Conservation (phyloP, 1,140 invertebrate species). For the Macrobrachium rosenbergii region DNA sequence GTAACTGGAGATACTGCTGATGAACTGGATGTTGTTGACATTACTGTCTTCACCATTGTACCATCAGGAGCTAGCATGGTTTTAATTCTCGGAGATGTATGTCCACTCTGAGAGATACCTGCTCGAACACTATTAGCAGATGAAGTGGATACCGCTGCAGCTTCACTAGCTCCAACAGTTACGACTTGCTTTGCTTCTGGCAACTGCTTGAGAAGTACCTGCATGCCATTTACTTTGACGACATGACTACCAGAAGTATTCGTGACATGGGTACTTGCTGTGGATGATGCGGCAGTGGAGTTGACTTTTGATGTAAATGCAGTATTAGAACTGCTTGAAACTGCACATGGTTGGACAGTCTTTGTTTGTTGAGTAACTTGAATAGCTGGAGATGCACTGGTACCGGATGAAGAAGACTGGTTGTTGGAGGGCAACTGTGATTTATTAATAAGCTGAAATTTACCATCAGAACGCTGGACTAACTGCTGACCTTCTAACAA, state of each 20-base stretch:
- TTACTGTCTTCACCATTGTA: conserved; percentile 56
- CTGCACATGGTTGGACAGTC: conserved; percentile 32
- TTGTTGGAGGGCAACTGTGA: conserved; percentile 53
- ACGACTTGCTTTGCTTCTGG: conserved; percentile 52
- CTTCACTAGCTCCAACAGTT: conserved; percentile 54
- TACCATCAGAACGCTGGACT: conserved; percentile 92
- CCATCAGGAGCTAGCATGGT: conserved; percentile 55
- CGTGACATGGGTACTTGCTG: conserved; percentile 1
- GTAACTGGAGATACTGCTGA: conserved; percentile 57
- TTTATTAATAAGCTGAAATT: conserved; percentile 86
- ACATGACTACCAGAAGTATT: conserved; percentile 60
- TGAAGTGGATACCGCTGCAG: conserved; percentile 11
- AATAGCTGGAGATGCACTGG: conserved; percentile 23
- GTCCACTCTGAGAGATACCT: conserved; percentile 5
- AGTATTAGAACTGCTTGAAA: conserved; percentile 1
- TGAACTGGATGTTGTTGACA: conserved; percentile 28
- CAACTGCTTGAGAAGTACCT: conserved; percentile 47
- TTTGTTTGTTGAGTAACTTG: conserved; percentile 66
- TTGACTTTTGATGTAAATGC: conserved; percentile 37
- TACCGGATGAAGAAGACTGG: conserved; percentile 68
- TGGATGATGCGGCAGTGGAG: neutral
- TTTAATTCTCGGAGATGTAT: conserved; percentile 48
- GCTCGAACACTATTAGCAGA: neutral
- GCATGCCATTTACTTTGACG: conserved; percentile 64
- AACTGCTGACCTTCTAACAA: conserved; percentile 89